Evolutionary conservation across 2,797 vertebrate genomes (phyloP), one percentile per base, ranked within the genome.

Genomic region (Sylvilagus floridanus): DNA sequence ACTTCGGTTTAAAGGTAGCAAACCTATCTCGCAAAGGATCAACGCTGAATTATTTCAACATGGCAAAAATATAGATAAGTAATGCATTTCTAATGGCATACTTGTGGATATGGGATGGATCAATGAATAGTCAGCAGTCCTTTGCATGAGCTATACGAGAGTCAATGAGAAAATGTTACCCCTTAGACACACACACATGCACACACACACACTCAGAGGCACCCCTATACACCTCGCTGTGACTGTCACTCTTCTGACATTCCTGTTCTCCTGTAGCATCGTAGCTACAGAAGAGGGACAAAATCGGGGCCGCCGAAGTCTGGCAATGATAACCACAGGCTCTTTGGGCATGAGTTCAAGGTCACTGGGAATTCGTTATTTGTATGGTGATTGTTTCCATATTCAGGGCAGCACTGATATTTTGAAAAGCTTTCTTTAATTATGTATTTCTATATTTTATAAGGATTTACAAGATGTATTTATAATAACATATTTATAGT

Each of bases 21-120:
- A 96, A 93, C 68, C 92, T 96, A 95, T 97, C 96, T 96, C 1
- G 28, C 28, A 82, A 90, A 95, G 97, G 85, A 97, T 97, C 97
- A 97, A 96, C 96, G 89, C 90, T 97, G 94, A 96, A 97, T 97
- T 97, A 97, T 97, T 97, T 96, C 90, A 94, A 88, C 93, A 93
- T 97, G 95, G 94, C 93, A 95, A 96, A 96, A 95, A 95, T 93
- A 95, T 60, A 96, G 95, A 94, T 96, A 96, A 96, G 96, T 93
- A 96, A 97, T 97, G 96, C 93, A 97, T 97, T 96, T 97, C 96
- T 97, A 96, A 96, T 95, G 96, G 90, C 21, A 0, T 95, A 95
- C 96, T 97, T 96, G 96, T 92, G 96, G 90, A 35, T 88, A 83
- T 73, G 78, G 60, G 94, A 42, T 92, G 90, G 71, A 94, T 93